phyloP scores from a whole-genome alignment of 2,888 invertebrate species.

The Chaitophorus viminalis region DNA sequence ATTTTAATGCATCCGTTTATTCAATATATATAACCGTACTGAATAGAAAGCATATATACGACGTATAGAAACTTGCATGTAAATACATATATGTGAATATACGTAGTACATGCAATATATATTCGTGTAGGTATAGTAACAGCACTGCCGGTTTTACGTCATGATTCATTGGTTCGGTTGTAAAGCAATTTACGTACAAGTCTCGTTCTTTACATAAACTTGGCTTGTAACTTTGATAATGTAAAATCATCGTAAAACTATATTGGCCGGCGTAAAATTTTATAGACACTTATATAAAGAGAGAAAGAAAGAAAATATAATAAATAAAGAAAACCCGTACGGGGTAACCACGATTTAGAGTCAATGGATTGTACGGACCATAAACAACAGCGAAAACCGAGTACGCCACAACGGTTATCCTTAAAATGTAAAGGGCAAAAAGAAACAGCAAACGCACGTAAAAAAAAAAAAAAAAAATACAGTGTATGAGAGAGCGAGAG shows the following conservation, averaged over 20 bases:
- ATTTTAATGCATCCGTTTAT: constrained; percentile 47
- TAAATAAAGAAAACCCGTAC: constrained; percentile 30
- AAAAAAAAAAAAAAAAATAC: background rate
- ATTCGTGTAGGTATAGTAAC: background rate
- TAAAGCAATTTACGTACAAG: constrained; percentile 58
- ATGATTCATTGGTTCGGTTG: constrained; percentile 57
- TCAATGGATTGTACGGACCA: constrained; percentile 49
- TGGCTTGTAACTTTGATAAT: constrained; percentile 55
- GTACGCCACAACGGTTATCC: background rate
- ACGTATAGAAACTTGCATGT: constrained; percentile 21
- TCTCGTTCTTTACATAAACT: constrained; percentile 60
- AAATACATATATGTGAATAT: background rate
- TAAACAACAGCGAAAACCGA: constrained; percentile 51
- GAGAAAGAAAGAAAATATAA: constrained; percentile 42
- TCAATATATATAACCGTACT: constrained; percentile 3
- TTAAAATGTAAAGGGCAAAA: constrained; percentile 48
- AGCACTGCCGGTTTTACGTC: constrained; percentile 43
- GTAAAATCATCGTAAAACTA: constrained; percentile 62
- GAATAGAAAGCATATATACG: constrained; percentile 27
- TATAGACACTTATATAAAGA: constrained; percentile 42
- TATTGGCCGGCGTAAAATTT: constrained; percentile 59
- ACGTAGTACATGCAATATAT: background rate
- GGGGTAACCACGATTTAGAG: constrained; percentile 53
- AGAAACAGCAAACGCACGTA: constrained; percentile 9
- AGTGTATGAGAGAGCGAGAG: background rate